A percentile compares a stretch with the other conserved stretches of the same genome.
phyloP scores from a whole-genome alignment of 2,113 vertebrate genomes.

The Stigmatopora argus region DNA sequence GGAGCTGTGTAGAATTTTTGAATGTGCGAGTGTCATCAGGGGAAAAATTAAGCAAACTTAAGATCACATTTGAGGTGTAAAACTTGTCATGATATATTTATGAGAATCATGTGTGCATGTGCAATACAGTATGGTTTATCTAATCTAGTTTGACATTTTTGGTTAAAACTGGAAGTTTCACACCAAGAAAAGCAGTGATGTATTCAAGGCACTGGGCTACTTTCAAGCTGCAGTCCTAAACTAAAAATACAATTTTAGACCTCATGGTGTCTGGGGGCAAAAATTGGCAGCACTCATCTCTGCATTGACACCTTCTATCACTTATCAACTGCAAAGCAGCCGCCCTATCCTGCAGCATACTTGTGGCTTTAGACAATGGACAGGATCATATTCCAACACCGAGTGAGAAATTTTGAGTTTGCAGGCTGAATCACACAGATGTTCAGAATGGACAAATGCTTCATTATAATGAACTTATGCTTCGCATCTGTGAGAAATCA shows the following conservation, averaged over 20 bases:
- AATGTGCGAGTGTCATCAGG: conserved; percentile 17
- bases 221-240: conserved; percentile 1
- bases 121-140: neutral
- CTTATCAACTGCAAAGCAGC: conserved; percentile 1
- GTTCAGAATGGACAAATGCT: conserved; percentile 25
- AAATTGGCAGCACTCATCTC: conserved; percentile 22
- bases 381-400: conserved; percentile 1
- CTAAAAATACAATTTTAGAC: conserved; percentile 48
- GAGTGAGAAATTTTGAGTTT: conserved; percentile 16
- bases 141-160: neutral
- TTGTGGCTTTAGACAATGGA: conserved; percentile 2
- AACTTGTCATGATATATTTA: no score
- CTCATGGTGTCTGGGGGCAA: conserved; percentile 10
- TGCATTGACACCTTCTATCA: conserved; percentile 16
- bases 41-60: conserved; percentile 10
- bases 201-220: neutral
- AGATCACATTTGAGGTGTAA: no score
- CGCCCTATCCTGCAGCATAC: neutral
- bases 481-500: neutral
- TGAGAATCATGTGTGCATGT: no score
- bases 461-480: conserved; percentile 33
- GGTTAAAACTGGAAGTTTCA: neutral
- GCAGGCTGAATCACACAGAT: conserved; percentile 39
- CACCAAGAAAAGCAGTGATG: neutral
- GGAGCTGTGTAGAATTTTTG: neutral